phyloP scores from a whole-genome alignment of 2,888 invertebrate species.

The Dryococelus australis region DNA sequence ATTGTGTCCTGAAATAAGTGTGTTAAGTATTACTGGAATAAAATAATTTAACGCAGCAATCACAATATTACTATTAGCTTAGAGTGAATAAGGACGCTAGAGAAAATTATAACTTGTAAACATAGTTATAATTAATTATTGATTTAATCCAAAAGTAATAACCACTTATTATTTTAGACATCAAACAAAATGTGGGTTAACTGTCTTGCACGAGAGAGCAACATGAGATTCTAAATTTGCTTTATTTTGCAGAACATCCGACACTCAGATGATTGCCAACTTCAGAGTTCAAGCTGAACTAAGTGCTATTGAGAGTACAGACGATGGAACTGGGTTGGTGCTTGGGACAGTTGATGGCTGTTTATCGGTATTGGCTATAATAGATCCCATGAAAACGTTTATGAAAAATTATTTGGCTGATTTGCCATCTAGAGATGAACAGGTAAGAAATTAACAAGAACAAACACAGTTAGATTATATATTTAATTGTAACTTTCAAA shows the following conservation, averaged over 20 bases:
- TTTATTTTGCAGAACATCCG: slow-evolving; percentile 70
- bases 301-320: slow-evolving; percentile 84
- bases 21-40: no score
- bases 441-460: slow-evolving; percentile 58
- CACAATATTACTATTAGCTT: no score
- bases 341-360: slow-evolving; percentile 94
- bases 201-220: not conserved
- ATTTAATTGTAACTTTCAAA: no score
- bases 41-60: no score
- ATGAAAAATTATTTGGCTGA: slow-evolving; percentile 69
- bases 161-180: not conserved
- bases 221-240: not conserved
- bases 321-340: slow-evolving; percentile 82
- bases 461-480: not conserved
- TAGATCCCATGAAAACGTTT: slow-evolving; percentile 72
- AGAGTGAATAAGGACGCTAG: no score
- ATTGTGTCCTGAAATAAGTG: no score
- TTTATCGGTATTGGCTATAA: slow-evolving; percentile 85
- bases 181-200: not conserved
- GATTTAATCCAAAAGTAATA: no score
- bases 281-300: slow-evolving; percentile 90
- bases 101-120: no score
- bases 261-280: slow-evolving; percentile 92
- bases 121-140: no score
- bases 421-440: slow-evolving; percentile 76